Percentiles rank a stretch among this genome's conserved stretches.
Conservation (phyloP, 2,888 invertebrate genomes). For the Tachina fera region DNA sequence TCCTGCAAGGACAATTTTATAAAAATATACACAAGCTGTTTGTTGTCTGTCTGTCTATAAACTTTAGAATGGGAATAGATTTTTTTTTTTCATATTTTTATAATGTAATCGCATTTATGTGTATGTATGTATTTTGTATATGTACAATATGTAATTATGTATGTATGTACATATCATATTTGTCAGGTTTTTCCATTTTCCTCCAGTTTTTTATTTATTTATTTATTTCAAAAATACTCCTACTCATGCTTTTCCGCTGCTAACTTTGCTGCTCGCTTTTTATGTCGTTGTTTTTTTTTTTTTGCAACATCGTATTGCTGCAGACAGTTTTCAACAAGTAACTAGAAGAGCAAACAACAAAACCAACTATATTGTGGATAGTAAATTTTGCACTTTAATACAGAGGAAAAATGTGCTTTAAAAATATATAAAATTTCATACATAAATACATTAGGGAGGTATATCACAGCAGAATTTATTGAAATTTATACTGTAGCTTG, state of each 20-base stretch:
- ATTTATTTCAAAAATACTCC: not conserved
- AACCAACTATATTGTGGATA: not conserved
- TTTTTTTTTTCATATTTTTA: slow-evolving; percentile 7
- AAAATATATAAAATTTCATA: slow-evolving; percentile 5
- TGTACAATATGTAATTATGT: too few species aligned
- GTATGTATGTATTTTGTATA: too few species aligned
- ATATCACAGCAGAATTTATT: not conserved
- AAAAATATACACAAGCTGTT: slow-evolving; percentile 37
- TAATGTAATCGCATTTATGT: not conserved
- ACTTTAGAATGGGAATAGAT: slow-evolving; percentile 27
- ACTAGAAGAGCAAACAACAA: slow-evolving; percentile 13
- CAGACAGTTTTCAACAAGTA: slow-evolving; percentile 58
- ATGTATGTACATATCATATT: too few species aligned
- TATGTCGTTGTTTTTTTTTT: not conserved
- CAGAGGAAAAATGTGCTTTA: slow-evolving; percentile 3
- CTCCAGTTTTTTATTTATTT: not conserved
- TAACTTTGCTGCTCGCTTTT: not conserved
- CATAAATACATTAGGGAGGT: not conserved
- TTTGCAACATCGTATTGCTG: slow-evolving; percentile 21
- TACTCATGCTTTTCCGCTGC: not conserved
- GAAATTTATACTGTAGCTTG: too few species aligned
- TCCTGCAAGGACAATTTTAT: slow-evolving; percentile 53
- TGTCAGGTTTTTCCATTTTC: not conserved
- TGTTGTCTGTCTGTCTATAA: slow-evolving; percentile 28
- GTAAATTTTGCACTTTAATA: slow-evolving; percentile 36